Evolutionary conservation across 1,140 invertebrate genomes (phyloP).

Genomic region (Neodiprion lecontei): DNA sequence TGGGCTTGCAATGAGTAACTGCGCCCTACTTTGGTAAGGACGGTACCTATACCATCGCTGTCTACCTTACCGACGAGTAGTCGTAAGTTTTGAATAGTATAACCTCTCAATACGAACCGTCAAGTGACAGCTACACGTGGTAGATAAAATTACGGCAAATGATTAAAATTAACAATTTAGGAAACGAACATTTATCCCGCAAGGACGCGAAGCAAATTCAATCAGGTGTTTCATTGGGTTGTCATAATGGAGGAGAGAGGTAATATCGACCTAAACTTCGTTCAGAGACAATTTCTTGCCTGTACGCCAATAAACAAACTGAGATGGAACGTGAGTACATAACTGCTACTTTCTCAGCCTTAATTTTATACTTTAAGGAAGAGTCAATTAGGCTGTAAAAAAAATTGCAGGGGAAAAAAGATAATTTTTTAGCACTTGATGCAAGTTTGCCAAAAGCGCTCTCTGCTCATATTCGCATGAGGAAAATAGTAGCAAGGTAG

Average conservation of each 20-base stretch:
- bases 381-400: not conserved
- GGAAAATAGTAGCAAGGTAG: too few species aligned
- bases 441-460: not conserved
- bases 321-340: slow-evolving; percentile 45
- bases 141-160: not conserved
- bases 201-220: too few species aligned
- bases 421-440: slow-evolving; percentile 8
- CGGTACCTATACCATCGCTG: too few species aligned
- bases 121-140: not conserved
- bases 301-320: slow-evolving; percentile 50
- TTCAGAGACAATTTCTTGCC: slow-evolving; percentile 51
- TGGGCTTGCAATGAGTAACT: too few species aligned
- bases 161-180: too few species aligned
- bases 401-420: slow-evolving; percentile 6
- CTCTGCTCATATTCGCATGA: too few species aligned
- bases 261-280: not conserved
- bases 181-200: too few species aligned
- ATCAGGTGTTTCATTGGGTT: not conserved
- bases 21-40: too few species aligned
- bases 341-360: not conserved
- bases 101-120: not conserved
- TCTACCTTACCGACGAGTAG: too few species aligned
- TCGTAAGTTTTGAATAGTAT: not conserved
- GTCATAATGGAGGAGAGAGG: not conserved
- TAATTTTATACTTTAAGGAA: slow-evolving; percentile 11